phyloP scores from a whole-genome alignment of 2,113 vertebrate species.

The Chloropsis cyanopogon region DNA sequence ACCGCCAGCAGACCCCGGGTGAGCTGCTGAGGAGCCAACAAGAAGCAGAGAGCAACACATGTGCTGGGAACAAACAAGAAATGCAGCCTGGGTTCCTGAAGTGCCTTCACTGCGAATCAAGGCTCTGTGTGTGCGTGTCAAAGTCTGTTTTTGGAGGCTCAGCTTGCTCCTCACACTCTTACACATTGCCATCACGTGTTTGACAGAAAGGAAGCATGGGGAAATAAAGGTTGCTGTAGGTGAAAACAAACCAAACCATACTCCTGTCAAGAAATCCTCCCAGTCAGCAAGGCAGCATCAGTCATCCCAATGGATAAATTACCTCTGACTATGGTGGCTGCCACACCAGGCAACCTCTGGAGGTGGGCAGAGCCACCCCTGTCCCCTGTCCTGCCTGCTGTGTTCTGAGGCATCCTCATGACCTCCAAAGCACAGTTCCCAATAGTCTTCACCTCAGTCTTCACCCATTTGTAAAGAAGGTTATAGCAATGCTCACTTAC shows the following conservation, averaged over 20 bases:
- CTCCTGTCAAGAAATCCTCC: background rate
- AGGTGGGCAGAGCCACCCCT: background rate
- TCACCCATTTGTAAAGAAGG: background rate
- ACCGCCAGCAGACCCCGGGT: conserved; percentile 57
- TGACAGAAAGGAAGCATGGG: conserved; percentile 8
- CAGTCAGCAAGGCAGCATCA: background rate
- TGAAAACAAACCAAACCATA: background rate
- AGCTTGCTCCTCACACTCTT: background rate
- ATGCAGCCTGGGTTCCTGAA: background rate
- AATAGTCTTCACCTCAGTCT: background rate
- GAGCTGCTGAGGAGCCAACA: conserved; percentile 69
- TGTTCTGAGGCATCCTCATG: background rate
- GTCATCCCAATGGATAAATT: background rate
- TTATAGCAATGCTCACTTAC: background rate
- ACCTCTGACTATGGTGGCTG: background rate
- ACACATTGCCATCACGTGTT: background rate
- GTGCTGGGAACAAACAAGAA: conserved; percentile 47
- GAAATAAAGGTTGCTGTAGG: conserved; percentile 24
- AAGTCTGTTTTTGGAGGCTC: background rate
- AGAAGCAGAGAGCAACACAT: conserved; percentile 44
- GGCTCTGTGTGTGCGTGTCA: background rate
- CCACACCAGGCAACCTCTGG: background rate
- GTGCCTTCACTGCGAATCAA: background rate
- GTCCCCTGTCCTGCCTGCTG: background rate
- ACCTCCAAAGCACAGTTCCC: background rate